Percentiles rank a stretch among this genome's conserved stretches.
Evolutionary conservation across 2,888 invertebrate species (phyloP).

Genomic region (Frankliniella intonsa): DNA sequence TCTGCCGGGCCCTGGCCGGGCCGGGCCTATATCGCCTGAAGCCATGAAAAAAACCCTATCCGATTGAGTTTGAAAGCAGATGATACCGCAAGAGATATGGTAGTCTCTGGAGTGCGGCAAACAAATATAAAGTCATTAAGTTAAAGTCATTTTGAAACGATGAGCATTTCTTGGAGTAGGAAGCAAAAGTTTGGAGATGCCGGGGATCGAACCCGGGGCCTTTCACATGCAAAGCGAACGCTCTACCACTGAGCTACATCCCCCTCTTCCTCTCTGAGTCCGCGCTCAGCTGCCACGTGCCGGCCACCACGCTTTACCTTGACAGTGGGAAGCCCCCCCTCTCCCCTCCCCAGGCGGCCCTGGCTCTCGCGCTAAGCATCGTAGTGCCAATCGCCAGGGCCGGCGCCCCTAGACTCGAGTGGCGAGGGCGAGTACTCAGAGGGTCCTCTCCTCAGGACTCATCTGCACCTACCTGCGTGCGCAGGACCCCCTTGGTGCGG

Average conservation of each 20-base stretch:
- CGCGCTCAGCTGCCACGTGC: not conserved
- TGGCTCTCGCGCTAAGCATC: not conserved
- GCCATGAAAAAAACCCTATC: no score
- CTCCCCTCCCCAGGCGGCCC: not conserved
- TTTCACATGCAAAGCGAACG: conserved; percentile 99
- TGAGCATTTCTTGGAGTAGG: no score
- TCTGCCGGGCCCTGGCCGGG: no score
- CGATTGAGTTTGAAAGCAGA: no score
- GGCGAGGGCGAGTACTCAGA: no score
- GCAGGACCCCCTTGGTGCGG: conserved; percentile 45
- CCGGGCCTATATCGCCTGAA: no score
- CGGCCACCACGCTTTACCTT: not conserved
- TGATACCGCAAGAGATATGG: no score
- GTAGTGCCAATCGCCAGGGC: conserved; percentile 39
- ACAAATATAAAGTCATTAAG: no score
- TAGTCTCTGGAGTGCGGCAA: no score
- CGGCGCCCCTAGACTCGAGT: no score
- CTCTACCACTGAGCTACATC: conserved; percentile 99
- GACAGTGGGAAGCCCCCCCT: not conserved
- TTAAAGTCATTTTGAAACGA: no score
- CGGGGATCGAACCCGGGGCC: conserved; percentile 98
- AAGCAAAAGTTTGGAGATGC: conserved; percentile 63
- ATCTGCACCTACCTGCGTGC: conserved; percentile 41
- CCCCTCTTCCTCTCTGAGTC: conserved; percentile 44
- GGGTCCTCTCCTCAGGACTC: no score